A percentile compares a stretch with the other conserved stretches of the same genome.
These are phyloP conservation scores for Medauroidea extradentata DNA, from an alignment of 1,140 invertebrate genomes.

Conservation along the genomic window DNA sequence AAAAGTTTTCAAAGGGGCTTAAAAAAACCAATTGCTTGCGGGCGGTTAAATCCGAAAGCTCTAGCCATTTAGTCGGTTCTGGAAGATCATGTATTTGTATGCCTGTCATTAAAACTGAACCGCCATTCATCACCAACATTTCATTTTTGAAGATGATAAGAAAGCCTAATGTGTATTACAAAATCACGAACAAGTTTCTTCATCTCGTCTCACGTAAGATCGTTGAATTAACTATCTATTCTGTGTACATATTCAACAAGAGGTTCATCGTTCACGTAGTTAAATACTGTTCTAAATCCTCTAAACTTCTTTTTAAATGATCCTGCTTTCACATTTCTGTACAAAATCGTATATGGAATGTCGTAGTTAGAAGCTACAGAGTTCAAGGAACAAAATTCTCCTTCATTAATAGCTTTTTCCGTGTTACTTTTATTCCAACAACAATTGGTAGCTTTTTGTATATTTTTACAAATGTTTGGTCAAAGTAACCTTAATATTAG, in stretches of 20 bases:
- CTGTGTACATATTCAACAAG: not conserved
- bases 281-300: too few relatives aligned
- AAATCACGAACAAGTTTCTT: not conserved
- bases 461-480: too few relatives aligned
- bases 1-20: slow-evolving; percentile 12
- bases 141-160: slow-evolving; percentile 13
- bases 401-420: too few relatives aligned
- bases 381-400: too few relatives aligned
- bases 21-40: slow-evolving; percentile 29
- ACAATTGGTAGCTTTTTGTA: too few relatives aligned
- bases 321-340: too few relatives aligned
- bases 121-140: slow-evolving; percentile 31
- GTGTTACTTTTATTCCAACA: too few relatives aligned
- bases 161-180: not conserved
- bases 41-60: slow-evolving; percentile 27
- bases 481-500: too few relatives aligned
- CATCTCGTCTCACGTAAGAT: not conserved
- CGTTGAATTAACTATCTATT: not conserved
- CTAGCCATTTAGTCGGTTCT: slow-evolving; percentile 33
- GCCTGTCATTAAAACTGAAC: slow-evolving; percentile 24
- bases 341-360: too few relatives aligned
- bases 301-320: too few relatives aligned
- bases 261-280: too few relatives aligned
- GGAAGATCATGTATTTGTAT: slow-evolving; percentile 31
- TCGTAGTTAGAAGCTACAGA: too few relatives aligned